Evolutionary conservation across 2,888 invertebrate species (phyloP).

Genomic region (Flexamia atlantica): DNA sequence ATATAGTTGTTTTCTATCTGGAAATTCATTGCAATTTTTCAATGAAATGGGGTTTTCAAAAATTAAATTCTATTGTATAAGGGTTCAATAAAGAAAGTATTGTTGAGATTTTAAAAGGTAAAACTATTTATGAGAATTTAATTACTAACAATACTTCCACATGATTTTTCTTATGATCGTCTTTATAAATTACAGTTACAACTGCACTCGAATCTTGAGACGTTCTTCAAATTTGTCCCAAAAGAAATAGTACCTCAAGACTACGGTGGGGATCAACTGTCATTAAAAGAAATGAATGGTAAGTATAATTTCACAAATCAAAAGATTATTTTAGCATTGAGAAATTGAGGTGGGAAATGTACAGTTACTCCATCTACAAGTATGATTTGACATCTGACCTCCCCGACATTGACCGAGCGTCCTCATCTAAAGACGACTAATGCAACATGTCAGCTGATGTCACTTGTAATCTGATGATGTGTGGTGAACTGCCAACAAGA

Average conservation of each 20-base stretch:
- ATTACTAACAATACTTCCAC: no score
- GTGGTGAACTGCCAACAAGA: not conserved
- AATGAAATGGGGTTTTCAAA: no score
- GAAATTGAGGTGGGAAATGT: not conserved
- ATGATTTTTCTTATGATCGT: no score
- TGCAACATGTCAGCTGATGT: conserved; percentile 26
- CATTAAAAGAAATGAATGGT: conserved; percentile 66
- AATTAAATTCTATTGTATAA: no score
- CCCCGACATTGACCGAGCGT: conserved; percentile 9
- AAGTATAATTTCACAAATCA: conserved; percentile 12
- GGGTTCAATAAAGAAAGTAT: no score
- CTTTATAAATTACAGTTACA: conserved; percentile 46
- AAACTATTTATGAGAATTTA: no score
- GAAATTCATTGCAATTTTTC: no score
- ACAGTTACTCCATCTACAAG: conserved; percentile 26
- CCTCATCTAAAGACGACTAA: not conserved
- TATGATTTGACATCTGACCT: conserved; percentile 40
- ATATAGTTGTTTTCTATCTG: no score
- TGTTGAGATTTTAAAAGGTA: no score
- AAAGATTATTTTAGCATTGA: not conserved
- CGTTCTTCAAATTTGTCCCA: conserved; percentile 67
- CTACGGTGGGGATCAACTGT: conserved; percentile 68
- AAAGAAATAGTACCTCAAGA: conserved; percentile 68
- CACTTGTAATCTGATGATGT: conserved; percentile 12
- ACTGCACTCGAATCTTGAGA: conserved; percentile 63